A percentile compares a stretch with the other conserved stretches of the same genome.
These are phyloP conservation scores for Archips crataeganus DNA, from an alignment of 2,888 invertebrate genomes.

Conservation along the genomic window DNA sequence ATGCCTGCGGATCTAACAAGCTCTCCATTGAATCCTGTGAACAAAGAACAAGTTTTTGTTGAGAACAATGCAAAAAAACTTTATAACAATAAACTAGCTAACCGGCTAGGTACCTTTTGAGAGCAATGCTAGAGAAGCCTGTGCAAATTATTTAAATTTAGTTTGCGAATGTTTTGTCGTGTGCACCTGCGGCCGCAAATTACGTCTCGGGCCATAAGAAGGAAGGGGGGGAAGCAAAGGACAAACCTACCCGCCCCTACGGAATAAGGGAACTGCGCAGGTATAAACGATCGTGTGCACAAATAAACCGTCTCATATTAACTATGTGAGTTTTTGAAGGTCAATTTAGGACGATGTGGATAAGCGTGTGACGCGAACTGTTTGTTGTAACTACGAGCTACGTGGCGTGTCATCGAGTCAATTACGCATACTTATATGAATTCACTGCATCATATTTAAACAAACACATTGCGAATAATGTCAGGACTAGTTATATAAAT, in stretches of 20 bases:
- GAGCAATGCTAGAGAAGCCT: background rate
- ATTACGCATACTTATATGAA: constrained; percentile 3
- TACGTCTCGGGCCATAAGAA: constrained; percentile 49
- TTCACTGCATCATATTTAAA: background rate
- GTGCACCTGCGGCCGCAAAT: constrained; percentile 45
- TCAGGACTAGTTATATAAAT: background rate
- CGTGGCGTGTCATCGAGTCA: constrained; percentile 32
- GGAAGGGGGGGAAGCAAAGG: constrained; percentile 46
- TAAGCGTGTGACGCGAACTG: constrained; percentile 31
- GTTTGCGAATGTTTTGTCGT: constrained; percentile 17
- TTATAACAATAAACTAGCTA: constrained; percentile 4
- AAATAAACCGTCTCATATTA: constrained; percentile 38
- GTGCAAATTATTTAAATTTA: constrained; percentile 14
- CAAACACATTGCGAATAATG: background rate
- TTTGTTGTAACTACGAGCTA: constrained; percentile 33
- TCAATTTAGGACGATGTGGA: constrained; percentile 28
- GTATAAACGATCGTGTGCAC: constrained; percentile 46
- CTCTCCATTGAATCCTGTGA: constrained; percentile 87
- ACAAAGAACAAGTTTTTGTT: constrained; percentile 51
- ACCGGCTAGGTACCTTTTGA: background rate
- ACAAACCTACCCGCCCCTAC: constrained; percentile 50
- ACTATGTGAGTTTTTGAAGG: constrained; percentile 38
- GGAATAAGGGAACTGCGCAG: constrained; percentile 53
- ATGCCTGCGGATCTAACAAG: constrained; percentile 88
- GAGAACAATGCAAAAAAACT: constrained; percentile 17